Evolutionary conservation across 2,888 invertebrate genomes (phyloP).

Genomic region (Drosophila prostipennis): DNA sequence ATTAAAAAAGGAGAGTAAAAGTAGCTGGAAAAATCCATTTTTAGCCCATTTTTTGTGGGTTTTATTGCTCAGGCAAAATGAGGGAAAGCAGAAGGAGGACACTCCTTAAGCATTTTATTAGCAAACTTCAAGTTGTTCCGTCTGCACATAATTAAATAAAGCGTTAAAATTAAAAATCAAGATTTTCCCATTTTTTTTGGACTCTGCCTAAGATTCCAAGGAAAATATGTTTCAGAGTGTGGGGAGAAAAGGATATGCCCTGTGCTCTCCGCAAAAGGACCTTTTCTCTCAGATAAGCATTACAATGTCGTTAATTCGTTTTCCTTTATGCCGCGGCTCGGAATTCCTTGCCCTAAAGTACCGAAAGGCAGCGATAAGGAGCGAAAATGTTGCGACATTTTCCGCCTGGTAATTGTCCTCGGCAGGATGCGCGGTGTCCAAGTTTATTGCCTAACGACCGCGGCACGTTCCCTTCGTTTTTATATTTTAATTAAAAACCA

Average conservation of each 20-base stretch:
- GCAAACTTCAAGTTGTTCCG: slow-evolving; percentile 51
- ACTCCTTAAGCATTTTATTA: slow-evolving; percentile 54
- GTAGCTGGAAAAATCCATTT: slow-evolving; percentile 61
- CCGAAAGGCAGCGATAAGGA: slow-evolving; percentile 48
- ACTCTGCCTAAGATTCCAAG: slow-evolving; percentile 7
- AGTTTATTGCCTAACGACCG: slow-evolving; percentile 83
- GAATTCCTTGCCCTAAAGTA: slow-evolving; percentile 59
- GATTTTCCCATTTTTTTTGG: slow-evolving; percentile 34
- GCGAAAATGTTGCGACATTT: slow-evolving; percentile 75
- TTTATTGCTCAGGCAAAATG: slow-evolving; percentile 61
- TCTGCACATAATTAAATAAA: slow-evolving; percentile 80
- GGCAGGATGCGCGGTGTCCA: slow-evolving; percentile 67
- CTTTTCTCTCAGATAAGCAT: slow-evolving; percentile 47
- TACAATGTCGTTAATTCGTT: slow-evolving; percentile 53
- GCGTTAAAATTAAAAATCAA: slow-evolving; percentile 79
- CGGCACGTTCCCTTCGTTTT: slow-evolving; percentile 64
- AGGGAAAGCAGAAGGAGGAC: slow-evolving; percentile 9
- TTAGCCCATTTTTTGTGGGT: slow-evolving; percentile 76
- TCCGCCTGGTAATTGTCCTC: slow-evolving; percentile 65
- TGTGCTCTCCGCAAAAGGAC: slow-evolving; percentile 25
- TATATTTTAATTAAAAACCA: slow-evolving; percentile 50
- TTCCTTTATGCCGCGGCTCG: slow-evolving; percentile 40
- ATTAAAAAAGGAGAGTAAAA: slow-evolving; percentile 56
- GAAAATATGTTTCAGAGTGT: slow-evolving; percentile 57
- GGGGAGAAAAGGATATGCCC: slow-evolving; percentile 36